These are phyloP conservation scores for Oreortyx pictus DNA, from an alignment of 2,797 vertebrate genomes.

Conservation along the genomic window DNA sequence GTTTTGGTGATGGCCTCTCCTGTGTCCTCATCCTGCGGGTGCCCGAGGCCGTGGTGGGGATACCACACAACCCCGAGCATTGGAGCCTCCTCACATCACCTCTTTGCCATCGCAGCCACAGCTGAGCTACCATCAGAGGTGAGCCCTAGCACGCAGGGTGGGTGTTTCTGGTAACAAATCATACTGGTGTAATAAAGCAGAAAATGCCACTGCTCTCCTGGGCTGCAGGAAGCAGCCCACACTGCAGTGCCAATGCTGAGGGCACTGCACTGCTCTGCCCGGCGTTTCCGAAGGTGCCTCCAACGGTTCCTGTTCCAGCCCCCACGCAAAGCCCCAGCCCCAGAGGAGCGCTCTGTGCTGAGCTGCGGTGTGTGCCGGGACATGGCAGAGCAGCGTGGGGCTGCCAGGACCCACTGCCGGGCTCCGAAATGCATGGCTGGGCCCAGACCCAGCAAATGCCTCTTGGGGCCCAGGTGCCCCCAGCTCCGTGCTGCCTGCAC, in stretches of 20 bases:
- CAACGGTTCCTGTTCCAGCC: background rate
- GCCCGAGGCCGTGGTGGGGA: too few relatives aligned
- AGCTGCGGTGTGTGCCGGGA: background rate
- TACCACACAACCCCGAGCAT: too few relatives aligned
- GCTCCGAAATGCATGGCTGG: background rate
- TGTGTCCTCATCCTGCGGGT: background rate
- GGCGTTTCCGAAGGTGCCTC: background rate
- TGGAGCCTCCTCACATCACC: rapidly evolving
- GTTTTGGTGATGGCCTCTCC: background rate
- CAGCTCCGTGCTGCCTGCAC: rapidly evolving
- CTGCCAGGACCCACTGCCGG: too few relatives aligned
- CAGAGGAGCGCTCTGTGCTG: too few relatives aligned
- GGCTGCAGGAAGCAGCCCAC: background rate
- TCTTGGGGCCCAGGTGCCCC: background rate
- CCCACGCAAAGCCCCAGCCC: background rate
- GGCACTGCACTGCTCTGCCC: background rate
- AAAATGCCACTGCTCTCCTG: rapidly evolving
- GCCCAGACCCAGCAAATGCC: too few relatives aligned
- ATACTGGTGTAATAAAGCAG: rapidly evolving
- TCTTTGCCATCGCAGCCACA: rapidly evolving
- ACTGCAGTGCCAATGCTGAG: too few relatives aligned
- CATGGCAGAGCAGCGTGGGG: too few relatives aligned
- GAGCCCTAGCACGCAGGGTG: rapidly evolving
- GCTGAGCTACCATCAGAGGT: background rate
- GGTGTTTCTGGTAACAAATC: rapidly evolving